These are phyloP conservation scores for Acomys russatus DNA, from an alignment of 2,797 vertebrate genomes.

Conservation along the genomic window DNA sequence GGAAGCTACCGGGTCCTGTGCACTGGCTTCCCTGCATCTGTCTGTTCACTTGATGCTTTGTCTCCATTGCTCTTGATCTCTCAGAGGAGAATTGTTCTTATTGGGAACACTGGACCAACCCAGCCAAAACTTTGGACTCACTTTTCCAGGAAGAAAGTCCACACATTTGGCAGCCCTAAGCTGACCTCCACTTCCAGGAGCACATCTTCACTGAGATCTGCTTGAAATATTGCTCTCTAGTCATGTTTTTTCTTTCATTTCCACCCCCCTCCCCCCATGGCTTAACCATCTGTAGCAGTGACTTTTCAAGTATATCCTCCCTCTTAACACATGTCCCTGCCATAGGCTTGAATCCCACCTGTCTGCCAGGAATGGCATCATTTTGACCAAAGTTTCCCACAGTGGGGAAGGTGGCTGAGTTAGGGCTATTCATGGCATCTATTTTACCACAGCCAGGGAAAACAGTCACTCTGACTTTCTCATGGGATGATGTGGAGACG, in stretches of 20 bases:
- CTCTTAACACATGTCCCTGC: slow-evolving; percentile 5
- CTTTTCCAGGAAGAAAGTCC: slow-evolving; percentile 40
- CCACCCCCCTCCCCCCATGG: slow-evolving; percentile 32
- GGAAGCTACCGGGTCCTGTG: slow-evolving; percentile 82
- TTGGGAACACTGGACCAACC: slow-evolving; percentile 81
- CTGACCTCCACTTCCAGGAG: slow-evolving; percentile 2
- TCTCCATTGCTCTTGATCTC: slow-evolving; percentile 87
- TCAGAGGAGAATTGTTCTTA: slow-evolving; percentile 86
- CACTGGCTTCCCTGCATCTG: slow-evolving; percentile 86
- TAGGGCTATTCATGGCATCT: not conserved
- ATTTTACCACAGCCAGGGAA: not conserved
- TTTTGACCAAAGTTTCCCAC: not conserved
- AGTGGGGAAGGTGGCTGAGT: not conserved
- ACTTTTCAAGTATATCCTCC: not conserved
- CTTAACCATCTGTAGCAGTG: not conserved
- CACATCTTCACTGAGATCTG: not conserved
- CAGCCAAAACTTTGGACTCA: slow-evolving; percentile 61
- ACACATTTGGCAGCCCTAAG: not conserved
- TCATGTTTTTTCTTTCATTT: slow-evolving; percentile 84
- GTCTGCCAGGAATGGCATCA: slow-evolving; percentile 23
- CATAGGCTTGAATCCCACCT: slow-evolving; percentile 1
- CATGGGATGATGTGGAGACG: not conserved
- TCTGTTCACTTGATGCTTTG: slow-evolving; percentile 85
- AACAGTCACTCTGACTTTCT: not conserved
- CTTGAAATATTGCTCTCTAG: slow-evolving; percentile 50